These are phyloP conservation scores for Abrostola tripartita DNA, from an alignment of 2,888 invertebrate genomes.

Conservation along the genomic window DNA sequence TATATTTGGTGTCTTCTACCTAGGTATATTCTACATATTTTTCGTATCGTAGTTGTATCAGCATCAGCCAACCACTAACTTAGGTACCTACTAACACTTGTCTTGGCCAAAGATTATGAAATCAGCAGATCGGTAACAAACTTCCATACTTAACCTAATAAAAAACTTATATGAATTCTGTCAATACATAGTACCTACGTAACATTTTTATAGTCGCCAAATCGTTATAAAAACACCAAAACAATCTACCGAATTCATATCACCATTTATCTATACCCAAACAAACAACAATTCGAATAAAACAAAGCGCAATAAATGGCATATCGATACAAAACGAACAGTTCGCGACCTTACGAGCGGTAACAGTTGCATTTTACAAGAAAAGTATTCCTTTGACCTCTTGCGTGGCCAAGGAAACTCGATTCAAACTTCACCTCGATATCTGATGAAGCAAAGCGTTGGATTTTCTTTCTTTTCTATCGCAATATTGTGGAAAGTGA, in stretches of 20 bases:
- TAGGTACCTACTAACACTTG: no score
- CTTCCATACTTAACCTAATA: no score
- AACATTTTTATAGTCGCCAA: no score
- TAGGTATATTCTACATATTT: no score
- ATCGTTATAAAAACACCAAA: neutral
- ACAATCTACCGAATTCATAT: conserved; percentile 9
- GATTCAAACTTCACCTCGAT: conserved; percentile 68
- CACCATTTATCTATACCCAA: conserved; percentile 14
- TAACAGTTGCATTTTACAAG: conserved; percentile 56
- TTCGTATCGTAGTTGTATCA: no score
- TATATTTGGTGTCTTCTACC: no score
- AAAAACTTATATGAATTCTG: no score
- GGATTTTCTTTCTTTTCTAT: conserved; percentile 62
- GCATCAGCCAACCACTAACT: no score
- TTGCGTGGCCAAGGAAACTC: conserved; percentile 66
- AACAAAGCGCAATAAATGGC: conserved; percentile 48
- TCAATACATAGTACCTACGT: no score
- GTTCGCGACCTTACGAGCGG: conserved; percentile 44
- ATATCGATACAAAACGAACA: conserved; percentile 45
- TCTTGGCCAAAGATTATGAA: no score
- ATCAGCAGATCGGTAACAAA: no score
- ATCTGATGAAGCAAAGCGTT: conserved; percentile 73
- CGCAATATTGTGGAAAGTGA: conserved; percentile 50
- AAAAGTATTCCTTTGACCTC: conserved; percentile 62
- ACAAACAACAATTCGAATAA: conserved; percentile 41